Base-by-base conservation (phyloP, 2,888 invertebrate genomes). In the Polia nebulosa region DNA sequence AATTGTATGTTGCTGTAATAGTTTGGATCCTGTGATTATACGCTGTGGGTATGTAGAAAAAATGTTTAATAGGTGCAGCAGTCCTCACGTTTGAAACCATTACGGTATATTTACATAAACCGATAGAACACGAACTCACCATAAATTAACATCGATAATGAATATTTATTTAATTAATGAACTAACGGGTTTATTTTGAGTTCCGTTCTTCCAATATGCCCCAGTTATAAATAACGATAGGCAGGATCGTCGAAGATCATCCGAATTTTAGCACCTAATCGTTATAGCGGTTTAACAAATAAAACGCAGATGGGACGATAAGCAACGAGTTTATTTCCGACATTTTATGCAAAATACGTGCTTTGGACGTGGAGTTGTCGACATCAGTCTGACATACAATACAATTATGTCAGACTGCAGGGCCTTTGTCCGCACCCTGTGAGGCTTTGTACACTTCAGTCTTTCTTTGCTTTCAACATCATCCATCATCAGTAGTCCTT, bases 21-120 rank as follows among this genome's bases (percentile, higher is more conserved):
- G 15, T 65, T 79, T 34, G 51, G 51, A 76, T 76, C 34, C 29
- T 36, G 29, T 60, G 17, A 15, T 36, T 34, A 20, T 25, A 25
- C 25, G 20, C 45, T 20, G 41, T 59, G 41, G 34, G 75, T 65
- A 74, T 44, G 56, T 53, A 57, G 20, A 17, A 15, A 27, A 29
- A 13, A 22, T 6, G 1, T 20, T 39, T 29, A 25, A 6, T 1
- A 36, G 36, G 2, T 29, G 25, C 22, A 17, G n/a, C 9, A 27
- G 47, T 25, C 5, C 27, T 44, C 13, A 13, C 7, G 20, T 44
- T n/a, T 70, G 25, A 41, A 55, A 34, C n/a, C 1, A 49, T 6
- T 34, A 22, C 7, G 20, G 5, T 29, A 70, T 11, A 70, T 20
- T 41, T n/a, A 7, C 20, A 20, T 44, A 29, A 27, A 20, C 4